Conservation (phyloP, 2,888 invertebrate genomes). For the Chymomyza fuscimana region DNA sequence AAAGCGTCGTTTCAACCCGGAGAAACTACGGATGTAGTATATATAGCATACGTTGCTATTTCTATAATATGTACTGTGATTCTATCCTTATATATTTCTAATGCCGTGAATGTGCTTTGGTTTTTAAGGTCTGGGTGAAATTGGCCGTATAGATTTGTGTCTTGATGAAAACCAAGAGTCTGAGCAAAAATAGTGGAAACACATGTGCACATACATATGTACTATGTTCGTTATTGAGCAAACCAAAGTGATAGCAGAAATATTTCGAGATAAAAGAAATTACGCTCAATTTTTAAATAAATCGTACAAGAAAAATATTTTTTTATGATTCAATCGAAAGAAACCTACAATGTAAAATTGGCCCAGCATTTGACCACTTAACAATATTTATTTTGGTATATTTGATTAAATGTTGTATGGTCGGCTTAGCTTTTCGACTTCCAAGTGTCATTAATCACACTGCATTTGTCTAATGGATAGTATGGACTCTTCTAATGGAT, state of each 20-base stretch:
- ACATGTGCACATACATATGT: too few relatives aligned
- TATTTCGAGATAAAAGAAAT: too few relatives aligned
- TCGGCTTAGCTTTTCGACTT: not conserved
- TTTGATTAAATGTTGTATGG: not conserved
- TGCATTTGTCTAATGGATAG: constrained; percentile 36
- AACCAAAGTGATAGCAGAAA: too few relatives aligned
- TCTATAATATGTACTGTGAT: not conserved
- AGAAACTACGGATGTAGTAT: too few relatives aligned
- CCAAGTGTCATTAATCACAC: constrained; percentile 10
- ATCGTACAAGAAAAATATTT: not conserved
- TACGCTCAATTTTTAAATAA: too few relatives aligned
- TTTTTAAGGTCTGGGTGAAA: not conserved
- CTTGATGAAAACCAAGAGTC: not conserved
- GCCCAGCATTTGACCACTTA: not conserved
- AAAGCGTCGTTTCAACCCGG: not conserved
- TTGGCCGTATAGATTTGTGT: not conserved
- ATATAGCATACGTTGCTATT: too few relatives aligned
- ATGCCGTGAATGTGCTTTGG: not conserved
- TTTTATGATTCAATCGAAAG: not conserved
- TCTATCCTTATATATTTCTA: not conserved
- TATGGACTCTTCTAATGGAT: constrained; percentile 63
- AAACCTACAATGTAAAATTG: not conserved
- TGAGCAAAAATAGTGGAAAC: too few relatives aligned
- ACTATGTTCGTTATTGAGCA: too few relatives aligned
- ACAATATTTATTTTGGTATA: not conserved